Percentiles rank a stretch among this genome's conserved stretches.
Evolutionary conservation across 2,888 invertebrate species (phyloP).

Genomic region (Cheilosia grossa): DNA sequence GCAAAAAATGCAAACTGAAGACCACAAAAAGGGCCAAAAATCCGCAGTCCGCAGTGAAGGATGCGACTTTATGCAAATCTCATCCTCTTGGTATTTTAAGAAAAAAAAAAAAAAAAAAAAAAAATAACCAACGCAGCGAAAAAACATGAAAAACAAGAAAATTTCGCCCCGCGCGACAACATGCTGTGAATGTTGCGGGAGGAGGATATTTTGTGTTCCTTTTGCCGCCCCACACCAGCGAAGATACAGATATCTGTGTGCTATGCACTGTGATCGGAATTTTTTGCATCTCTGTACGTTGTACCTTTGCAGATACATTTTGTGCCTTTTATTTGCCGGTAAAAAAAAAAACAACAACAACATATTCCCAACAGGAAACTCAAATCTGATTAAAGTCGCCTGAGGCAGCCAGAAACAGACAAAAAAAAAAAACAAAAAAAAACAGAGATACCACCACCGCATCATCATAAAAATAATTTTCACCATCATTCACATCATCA

Average conservation of each 20-base stretch:
- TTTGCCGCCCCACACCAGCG: slow-evolving; percentile 1
- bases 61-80: slow-evolving; percentile 70
- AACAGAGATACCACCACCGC: slow-evolving; percentile 36
- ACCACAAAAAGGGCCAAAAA: slow-evolving; percentile 47
- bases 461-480: slow-evolving; percentile 71
- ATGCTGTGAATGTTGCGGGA: slow-evolving; percentile 68
- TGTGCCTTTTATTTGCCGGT: slow-evolving; percentile 40
- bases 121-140: background rate
- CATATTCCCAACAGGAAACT: slow-evolving; percentile 65
- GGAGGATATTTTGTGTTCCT: slow-evolving; percentile 53
- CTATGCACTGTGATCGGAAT: slow-evolving; percentile 64
- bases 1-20: slow-evolving; percentile 27
- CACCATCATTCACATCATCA: slow-evolving; percentile 69
- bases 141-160: slow-evolving; percentile 74
- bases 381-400: slow-evolving; percentile 72
- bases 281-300: slow-evolving; percentile 33
- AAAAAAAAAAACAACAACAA: slow-evolving; percentile 25
- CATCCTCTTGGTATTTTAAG: slow-evolving; percentile 48
- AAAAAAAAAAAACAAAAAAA: slow-evolving; percentile 20
- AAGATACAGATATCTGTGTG: slow-evolving; percentile 28
- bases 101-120: slow-evolving; percentile 29
- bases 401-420: slow-evolving; percentile 23
- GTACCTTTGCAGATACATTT: slow-evolving; percentile 64
- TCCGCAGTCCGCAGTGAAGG: slow-evolving; percentile 29
- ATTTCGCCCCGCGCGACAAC: slow-evolving; percentile 67